These are phyloP conservation scores for Arremon aurantiirostris DNA, from an alignment of 2,797 vertebrate species.

Conservation along the genomic window DNA sequence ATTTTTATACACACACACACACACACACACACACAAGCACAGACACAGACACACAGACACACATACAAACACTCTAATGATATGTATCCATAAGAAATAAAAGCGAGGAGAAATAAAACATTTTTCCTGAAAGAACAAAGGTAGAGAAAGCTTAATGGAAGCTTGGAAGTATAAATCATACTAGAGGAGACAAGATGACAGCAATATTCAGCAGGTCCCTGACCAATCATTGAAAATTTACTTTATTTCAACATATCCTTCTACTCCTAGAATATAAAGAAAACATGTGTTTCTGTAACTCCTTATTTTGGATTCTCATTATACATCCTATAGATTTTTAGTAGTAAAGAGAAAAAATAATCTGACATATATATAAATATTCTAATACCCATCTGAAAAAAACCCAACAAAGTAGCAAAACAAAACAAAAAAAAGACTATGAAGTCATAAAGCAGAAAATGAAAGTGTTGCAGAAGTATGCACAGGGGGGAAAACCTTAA, in stretches of 20 bases:
- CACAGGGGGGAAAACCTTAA: slow-evolving; percentile 53
- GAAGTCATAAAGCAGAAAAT: slow-evolving; percentile 62
- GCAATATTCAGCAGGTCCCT: not conserved
- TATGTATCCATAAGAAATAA: not conserved
- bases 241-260: not conserved
- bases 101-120: not conserved
- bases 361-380: not conserved
- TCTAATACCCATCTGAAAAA: not conserved
- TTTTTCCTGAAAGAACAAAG: not conserved
- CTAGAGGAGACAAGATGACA: not conserved
- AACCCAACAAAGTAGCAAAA: not conserved
- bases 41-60: accelerated
- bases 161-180: not conserved
- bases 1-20: not conserved
- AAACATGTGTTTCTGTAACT: not conserved
- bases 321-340: not conserved
- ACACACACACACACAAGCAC: not conserved
- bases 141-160: not conserved
- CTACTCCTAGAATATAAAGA: not conserved
- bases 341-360: not conserved
- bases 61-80: accelerated
- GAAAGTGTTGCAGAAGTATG: slow-evolving; percentile 45
- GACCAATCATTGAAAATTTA: not conserved
- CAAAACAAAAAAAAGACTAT: not conserved
- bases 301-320: not conserved